Base-by-base conservation (phyloP, 2,888 invertebrate species). In the Melanostoma mellinum region DNA sequence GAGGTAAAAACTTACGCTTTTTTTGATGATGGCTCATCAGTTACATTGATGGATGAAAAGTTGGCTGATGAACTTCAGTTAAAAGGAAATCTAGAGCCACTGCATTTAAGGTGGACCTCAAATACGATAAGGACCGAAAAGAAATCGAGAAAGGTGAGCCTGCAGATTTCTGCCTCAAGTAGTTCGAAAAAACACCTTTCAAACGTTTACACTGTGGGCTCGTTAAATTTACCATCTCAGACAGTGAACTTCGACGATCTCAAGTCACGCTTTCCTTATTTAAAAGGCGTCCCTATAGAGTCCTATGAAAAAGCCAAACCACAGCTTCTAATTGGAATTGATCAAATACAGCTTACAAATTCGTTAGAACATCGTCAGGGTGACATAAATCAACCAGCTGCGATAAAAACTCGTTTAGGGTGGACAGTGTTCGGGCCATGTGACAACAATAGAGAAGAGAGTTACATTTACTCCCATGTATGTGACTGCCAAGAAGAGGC, bases 21-120 rank as follows among this genome's bases (percentile, higher is more conserved):
- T n/a, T n/a, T 6, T 42, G 2, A 42, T 42, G 42, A n/a, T 8
- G 52, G 65, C 0, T 65, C 48, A 4, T 65, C 65, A 3, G 5
- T 52, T 3, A 52, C 65, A 0, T 46, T 67, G n/a, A 44, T 52
- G 10, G 32, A 67, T 8, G 2, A 44, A 4, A 8, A 35, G 10
- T 0, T 33, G 3, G 33, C 35, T 6, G 40, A 52, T 3, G 6
- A n/a, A 6, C 10, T 65, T 3, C 8, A 42, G n/a, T 36, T 52
- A n/a, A 5, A n/a, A 4, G 44, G 67, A 1, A 30, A 35, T n/a
- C 4, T 36, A 33, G 9, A 52, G 33, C 53, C 40, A n/a, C 32
- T 71, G n/a, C 60, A 60, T n/a, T 48, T 56, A 48, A 56, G 30
- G n/a, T 40, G 50, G 50, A 52, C 42, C 42, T 6, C 42, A 42